phyloP scores from a whole-genome alignment of 2,113 vertebrate species.

The Aegithalos caudatus region DNA sequence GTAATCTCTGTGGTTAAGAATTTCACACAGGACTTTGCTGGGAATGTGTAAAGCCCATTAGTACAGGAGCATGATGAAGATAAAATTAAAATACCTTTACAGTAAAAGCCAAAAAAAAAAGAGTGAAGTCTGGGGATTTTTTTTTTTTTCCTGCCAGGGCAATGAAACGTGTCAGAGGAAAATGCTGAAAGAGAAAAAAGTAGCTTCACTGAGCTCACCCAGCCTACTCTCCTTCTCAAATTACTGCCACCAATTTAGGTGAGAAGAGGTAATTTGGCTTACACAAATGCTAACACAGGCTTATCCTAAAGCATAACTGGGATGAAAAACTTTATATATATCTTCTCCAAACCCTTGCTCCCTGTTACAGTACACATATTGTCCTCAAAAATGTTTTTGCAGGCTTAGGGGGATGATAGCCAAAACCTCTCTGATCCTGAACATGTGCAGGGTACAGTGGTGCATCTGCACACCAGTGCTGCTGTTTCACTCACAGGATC shows the following conservation, averaged over 20 bases:
- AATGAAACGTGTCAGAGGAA: background rate
- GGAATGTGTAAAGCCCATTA: slow-evolving; percentile 33
- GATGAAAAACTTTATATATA: background rate
- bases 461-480: background rate
- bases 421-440: background rate
- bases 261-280: background rate
- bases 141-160: background rate
- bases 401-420: background rate
- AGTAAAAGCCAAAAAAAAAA: background rate
- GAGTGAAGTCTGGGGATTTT: background rate
- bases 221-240: background rate
- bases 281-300: background rate
- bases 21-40: slow-evolving; percentile 44
- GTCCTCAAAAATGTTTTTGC: background rate
- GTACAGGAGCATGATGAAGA: background rate
- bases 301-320: background rate
- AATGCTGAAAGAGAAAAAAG: background rate
- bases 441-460: accelerated
- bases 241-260: background rate
- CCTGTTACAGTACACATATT: background rate
- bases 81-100: slow-evolving; percentile 44
- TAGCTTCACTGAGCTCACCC: background rate
- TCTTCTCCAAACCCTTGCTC: background rate
- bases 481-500: background rate
- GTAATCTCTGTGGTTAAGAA: slow-evolving; percentile 52